These are phyloP conservation scores for Anoplolepis gracilipes DNA, from an alignment of 1,140 invertebrate species.

Conservation along the genomic window DNA sequence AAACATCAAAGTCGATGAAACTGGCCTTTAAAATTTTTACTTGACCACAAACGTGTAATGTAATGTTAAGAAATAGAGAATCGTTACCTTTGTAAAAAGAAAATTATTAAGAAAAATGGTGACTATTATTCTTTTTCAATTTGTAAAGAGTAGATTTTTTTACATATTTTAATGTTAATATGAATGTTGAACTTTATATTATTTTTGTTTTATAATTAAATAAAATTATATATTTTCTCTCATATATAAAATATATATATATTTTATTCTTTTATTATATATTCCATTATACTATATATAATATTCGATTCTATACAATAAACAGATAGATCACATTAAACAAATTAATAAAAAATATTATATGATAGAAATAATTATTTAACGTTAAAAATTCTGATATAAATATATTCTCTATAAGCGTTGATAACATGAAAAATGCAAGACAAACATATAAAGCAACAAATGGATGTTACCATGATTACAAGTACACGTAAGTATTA, in stretches of 20 bases:
- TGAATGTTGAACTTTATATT: no score
- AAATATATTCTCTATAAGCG: not conserved
- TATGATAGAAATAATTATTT: not conserved
- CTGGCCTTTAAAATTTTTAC: conserved; percentile 45
- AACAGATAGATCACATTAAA: not conserved
- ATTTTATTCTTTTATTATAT: not conserved
- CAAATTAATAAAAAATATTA: not conserved
- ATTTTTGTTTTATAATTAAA: not conserved
- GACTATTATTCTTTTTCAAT: no score
- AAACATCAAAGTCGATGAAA: not conserved
- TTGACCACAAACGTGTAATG: conserved; percentile 64
- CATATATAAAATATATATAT: not conserved
- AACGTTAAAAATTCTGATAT: not conserved
- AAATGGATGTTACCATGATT: conserved; percentile 60
- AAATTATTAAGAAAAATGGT: not conserved
- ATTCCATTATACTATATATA: not conserved
- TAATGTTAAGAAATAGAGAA: conserved; percentile 56
- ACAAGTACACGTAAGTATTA: conserved; percentile 31
- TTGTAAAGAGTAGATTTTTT: not conserved
- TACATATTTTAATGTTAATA: no score
- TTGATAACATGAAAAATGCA: not conserved
- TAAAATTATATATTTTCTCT: not conserved
- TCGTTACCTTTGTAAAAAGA: conserved; percentile 56
- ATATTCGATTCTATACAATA: not conserved
- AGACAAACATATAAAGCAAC: not conserved